Evolutionary conservation across 2,797 vertebrate genomes (phyloP), one percentile per base, ranked within the genome.

Genomic region (Periophthalmus magnuspinnatus): DNA sequence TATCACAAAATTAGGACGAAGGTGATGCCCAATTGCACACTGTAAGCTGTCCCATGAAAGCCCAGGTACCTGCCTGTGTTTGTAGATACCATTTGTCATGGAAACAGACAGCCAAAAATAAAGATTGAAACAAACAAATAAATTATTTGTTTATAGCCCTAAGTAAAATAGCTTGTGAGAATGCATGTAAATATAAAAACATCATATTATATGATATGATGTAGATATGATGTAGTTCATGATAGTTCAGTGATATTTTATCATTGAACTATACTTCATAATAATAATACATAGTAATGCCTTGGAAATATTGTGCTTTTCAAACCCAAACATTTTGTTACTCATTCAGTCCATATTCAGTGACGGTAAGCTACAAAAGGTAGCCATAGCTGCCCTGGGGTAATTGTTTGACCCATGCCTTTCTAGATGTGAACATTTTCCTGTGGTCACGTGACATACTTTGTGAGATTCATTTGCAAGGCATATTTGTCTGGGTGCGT

Each of bases 381-480:
- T 9, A 21, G n/a, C n/a, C 6, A 52, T n/a, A 10, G 50, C 50
- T 52, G 6, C 1, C 62, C n/a, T 17, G 14, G 41, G 59, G 36
- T 19, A 65, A 52, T 33, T 48, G 47, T 9, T 24, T 65, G 28
- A 33, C 19, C 50, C 38, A 3, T 71, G 32, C 16, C 65, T 6
- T 32, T 50, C 41, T 28, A 62, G 62, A 69, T 47, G 67, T 13
- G 62, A 70, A 48, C 22, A 13, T 76, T 68, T 68, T 75, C 78
- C 78, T 83, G 74, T 71, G 61, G 70, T 81, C 80, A 60, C 67
- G 75, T 69, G 80, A 47, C 69, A 33, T 67, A 68, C 36, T 73
- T 71, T 72, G 59, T 67, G 56, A 67, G 33, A 69, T 70, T 89
- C 28, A 94, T 95, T 95, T 95, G 94, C 94, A 94, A 93, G 91